These are phyloP conservation scores for Potamilus streckersoni DNA, from an alignment of 1,140 invertebrate genomes.

Conservation along the genomic window DNA sequence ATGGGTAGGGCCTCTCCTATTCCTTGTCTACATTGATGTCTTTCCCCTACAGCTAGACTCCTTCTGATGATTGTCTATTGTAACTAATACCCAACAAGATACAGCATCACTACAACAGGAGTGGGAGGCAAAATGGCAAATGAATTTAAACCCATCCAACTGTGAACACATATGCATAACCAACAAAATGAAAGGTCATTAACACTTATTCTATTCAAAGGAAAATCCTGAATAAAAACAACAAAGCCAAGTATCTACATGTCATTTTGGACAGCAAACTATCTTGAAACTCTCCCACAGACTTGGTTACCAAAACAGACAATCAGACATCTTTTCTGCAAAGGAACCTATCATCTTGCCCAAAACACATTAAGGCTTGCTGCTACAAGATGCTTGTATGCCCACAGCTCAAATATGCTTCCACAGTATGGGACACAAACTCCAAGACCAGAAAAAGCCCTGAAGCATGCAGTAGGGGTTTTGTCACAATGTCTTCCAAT, in stretches of 20 bases:
- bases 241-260: background rate
- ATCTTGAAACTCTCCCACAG: background rate
- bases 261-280: background rate
- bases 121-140: background rate
- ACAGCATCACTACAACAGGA: background rate
- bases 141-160: background rate
- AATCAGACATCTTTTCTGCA: too few species aligned
- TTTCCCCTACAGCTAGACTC: conserved; percentile 1
- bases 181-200: background rate
- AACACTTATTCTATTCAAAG: background rate
- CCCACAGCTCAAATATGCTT: too few species aligned
- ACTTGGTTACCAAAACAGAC: too few species aligned
- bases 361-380: too few species aligned
- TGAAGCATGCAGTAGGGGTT: too few species aligned
- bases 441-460: too few species aligned
- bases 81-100: too few species aligned
- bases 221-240: background rate
- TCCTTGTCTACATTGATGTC: conserved; percentile 31
- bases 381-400: too few species aligned
- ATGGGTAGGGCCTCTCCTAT: conserved; percentile 27
- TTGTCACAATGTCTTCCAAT: too few species aligned
- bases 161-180: conserved; percentile 6
- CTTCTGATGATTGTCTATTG: conserved; percentile 5
- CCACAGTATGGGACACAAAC: too few species aligned
- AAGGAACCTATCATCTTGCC: too few species aligned